These are phyloP conservation scores for Euthynnus affinis DNA, from an alignment of 2,797 vertebrate species.

Conservation along the genomic window DNA sequence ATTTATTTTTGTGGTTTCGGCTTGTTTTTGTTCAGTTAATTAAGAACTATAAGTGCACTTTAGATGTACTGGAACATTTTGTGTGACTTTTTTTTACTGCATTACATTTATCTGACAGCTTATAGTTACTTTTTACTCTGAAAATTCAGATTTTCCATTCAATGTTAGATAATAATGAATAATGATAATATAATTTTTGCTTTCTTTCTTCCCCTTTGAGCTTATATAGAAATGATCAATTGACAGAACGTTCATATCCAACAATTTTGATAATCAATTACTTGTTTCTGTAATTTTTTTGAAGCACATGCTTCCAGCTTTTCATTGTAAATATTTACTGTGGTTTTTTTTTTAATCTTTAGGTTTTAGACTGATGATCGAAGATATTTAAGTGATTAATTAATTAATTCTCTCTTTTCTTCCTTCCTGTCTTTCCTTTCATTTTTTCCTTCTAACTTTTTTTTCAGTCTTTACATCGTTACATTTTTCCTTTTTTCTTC, in stretches of 20 bases:
- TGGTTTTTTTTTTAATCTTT: no score
- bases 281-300: no score
- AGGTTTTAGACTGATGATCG: no score
- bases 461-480: not conserved
- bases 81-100: not conserved
- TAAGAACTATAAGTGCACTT: not conserved
- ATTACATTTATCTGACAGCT: not conserved
- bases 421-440: not conserved
- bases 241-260: no score
- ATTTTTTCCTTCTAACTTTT: no score
- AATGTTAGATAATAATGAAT: not conserved
- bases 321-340: no score
- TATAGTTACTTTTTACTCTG: not conserved
- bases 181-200: not conserved
- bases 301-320: no score
- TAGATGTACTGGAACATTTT: not conserved
- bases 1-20: rapidly evolving
- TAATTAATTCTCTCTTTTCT: no score
- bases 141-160: not conserved
- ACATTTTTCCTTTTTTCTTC: not conserved
- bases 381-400: no score
- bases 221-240: no score
- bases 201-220: not conserved
- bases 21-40: not conserved
- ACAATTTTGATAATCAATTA: no score